phyloP scores from a whole-genome alignment of 2,113 vertebrate genomes.

The Nycticebus coucang region DNA sequence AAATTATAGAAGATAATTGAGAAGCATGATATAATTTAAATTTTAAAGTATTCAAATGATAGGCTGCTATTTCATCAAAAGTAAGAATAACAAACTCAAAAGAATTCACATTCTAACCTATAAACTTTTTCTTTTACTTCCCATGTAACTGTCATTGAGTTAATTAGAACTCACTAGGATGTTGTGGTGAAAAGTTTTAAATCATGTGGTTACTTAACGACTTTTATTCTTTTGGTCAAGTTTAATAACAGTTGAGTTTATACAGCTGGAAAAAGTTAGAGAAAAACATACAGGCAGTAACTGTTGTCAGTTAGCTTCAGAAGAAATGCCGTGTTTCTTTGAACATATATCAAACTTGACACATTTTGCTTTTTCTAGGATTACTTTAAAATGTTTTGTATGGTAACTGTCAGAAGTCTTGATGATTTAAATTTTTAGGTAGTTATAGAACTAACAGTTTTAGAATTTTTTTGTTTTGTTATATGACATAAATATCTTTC shows the following conservation, averaged over 20 bases:
- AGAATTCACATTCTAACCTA: neutral
- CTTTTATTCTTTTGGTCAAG: conserved; percentile 80
- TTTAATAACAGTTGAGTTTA: conserved; percentile 82
- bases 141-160: conserved; percentile 69
- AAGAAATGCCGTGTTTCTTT: conserved; percentile 77
- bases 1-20: conserved; percentile 54
- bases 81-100: conserved; percentile 63
- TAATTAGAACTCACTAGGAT: conserved; percentile 80
- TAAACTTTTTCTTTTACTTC: conserved; percentile 43
- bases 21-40: conserved; percentile 63
- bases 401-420: conserved; percentile 66
- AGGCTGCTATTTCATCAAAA: conserved; percentile 49
- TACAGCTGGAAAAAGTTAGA: conserved; percentile 83
- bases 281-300: conserved; percentile 80
- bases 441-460: conserved; percentile 32
- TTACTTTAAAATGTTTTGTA: conserved; percentile 71
- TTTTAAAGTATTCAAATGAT: conserved; percentile 66
- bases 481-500: neutral
- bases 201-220: conserved; percentile 80
- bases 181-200: conserved; percentile 77
- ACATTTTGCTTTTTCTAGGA: conserved; percentile 68
- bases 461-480: conserved; percentile 50
- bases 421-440: conserved; percentile 57
- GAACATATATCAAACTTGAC: conserved; percentile 76
- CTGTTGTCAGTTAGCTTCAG: conserved; percentile 80